Evolutionary conservation across 2,888 invertebrate genomes (phyloP).

Genomic region (Himalopsyche kuldschensis): DNA sequence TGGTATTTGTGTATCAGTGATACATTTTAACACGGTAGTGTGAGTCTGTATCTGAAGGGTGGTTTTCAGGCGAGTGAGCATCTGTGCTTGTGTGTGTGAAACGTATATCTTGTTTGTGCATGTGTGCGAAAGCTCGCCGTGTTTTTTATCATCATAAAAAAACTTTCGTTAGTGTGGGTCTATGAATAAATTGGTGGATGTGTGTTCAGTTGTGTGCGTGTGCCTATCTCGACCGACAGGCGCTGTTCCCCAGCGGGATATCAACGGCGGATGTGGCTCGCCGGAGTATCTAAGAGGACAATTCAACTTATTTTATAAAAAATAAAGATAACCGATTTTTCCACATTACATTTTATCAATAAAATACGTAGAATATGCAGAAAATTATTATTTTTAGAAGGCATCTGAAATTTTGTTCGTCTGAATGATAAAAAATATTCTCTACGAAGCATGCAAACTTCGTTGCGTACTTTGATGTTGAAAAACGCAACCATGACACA

Average conservation of each 20-base stretch:
- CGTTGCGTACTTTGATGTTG: too few relatives aligned
- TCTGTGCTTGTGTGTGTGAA: not conserved
- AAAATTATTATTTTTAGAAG: too few relatives aligned
- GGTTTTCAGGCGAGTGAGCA: not conserved
- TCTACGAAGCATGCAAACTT: too few relatives aligned
- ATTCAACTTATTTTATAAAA: not conserved
- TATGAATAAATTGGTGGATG: conserved; percentile 1
- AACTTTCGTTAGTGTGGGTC: not conserved
- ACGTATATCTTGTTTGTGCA: not conserved
- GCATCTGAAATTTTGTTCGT: too few relatives aligned
- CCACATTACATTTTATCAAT: too few relatives aligned
- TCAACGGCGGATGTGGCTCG: conserved; percentile 32
- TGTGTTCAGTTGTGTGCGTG: conserved; percentile 16
- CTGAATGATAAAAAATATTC: too few relatives aligned
- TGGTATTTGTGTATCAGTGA: not conserved
- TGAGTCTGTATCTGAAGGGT: not conserved
- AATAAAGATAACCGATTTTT: too few relatives aligned
- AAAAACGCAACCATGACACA: too few relatives aligned
- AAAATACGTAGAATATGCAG: too few relatives aligned
- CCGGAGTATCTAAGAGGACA: not conserved
- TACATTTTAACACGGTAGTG: not conserved
- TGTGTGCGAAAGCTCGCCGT: not conserved
- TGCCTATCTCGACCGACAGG: conserved; percentile 11
- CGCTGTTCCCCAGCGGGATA: conserved; percentile 20
- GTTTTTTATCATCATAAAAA: not conserved